Evolutionary conservation across 2,797 vertebrate genomes (phyloP).

Genomic region (Danionella dracula): DNA sequence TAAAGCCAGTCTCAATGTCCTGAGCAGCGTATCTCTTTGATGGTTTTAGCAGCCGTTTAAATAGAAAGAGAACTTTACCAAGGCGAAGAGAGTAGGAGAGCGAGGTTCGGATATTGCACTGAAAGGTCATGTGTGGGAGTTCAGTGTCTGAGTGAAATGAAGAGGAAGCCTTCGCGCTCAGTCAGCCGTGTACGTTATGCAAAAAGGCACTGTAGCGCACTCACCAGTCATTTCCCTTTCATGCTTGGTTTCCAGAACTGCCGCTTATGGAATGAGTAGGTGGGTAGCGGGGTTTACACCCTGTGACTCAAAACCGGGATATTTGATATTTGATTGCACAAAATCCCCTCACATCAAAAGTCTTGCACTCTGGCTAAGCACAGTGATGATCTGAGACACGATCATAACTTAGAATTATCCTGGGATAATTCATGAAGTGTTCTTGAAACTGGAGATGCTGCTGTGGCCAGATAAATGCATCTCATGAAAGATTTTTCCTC

Average conservation of each 20-base stretch:
- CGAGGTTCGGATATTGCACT: slow-evolving; percentile 33
- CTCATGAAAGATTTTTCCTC: slow-evolving; percentile 4
- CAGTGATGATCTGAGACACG: slow-evolving; percentile 13
- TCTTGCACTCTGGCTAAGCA: slow-evolving; percentile 15
- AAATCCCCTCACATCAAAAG: slow-evolving; percentile 31
- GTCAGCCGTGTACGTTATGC: slow-evolving; percentile 73
- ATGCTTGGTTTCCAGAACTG: slow-evolving; percentile 70
- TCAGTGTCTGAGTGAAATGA: slow-evolving; percentile 55
- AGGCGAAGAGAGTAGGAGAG: slow-evolving; percentile 31
- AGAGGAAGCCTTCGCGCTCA: slow-evolving; percentile 67
- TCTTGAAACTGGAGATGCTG: background rate
- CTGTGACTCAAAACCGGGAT: slow-evolving; percentile 18
- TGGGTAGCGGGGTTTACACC: slow-evolving; percentile 19
- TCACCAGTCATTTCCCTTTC: slow-evolving; percentile 76
- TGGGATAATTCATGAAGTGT: slow-evolving; percentile 20
- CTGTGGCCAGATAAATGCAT: background rate
- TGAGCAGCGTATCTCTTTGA: background rate
- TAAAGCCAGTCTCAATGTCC: background rate
- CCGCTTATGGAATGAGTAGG: slow-evolving; percentile 59
- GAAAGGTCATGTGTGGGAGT: slow-evolving; percentile 51
- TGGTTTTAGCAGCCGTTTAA: slow-evolving; percentile 6
- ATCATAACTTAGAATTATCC: slow-evolving; percentile 9
- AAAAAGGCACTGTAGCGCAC: slow-evolving; percentile 63
- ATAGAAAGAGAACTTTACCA: slow-evolving; percentile 25
- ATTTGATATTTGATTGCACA: slow-evolving; percentile 31